A percentile compares a stretch with the other conserved stretches of the same genome.
Conservation (phyloP, 2,113 vertebrate genomes). For the Zeus faber region DNA sequence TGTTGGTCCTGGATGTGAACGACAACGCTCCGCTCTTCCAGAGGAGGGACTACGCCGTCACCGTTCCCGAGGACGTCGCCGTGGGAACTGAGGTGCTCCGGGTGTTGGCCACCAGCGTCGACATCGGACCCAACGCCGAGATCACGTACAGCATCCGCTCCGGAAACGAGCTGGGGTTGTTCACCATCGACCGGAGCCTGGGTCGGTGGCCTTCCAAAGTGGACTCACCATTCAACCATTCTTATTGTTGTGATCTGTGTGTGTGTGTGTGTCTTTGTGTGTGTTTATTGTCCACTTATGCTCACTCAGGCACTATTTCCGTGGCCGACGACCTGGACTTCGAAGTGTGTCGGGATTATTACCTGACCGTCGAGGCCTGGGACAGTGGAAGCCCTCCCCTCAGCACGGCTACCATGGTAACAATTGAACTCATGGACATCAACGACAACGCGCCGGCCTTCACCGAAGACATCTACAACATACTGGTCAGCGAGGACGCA, state of each 20-base stretch:
- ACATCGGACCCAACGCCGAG: constrained; percentile 91
- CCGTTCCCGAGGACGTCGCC: constrained; percentile 87
- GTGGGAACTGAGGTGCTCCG: constrained; percentile 84
- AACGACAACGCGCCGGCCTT: constrained; percentile 93
- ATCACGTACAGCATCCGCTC: constrained; percentile 87
- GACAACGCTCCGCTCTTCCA: constrained; percentile 96
- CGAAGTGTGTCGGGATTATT: constrained; percentile 90
- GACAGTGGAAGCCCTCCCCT: constrained; percentile 89
- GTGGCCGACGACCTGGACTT: constrained; percentile 89
- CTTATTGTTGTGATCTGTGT: background rate
- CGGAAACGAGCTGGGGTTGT: constrained; percentile 91
- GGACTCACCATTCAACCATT: no score
- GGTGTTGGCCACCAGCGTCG: constrained; percentile 90
- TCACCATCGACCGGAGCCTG: constrained; percentile 77
- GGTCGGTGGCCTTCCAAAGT: constrained; percentile 72
- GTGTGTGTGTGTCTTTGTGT: background rate
- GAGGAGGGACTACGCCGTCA: constrained; percentile 85
- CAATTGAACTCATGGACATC: constrained; percentile 89
- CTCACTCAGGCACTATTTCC: constrained; percentile 81
- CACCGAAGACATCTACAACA: constrained; percentile 86
- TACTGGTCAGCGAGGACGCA: constrained; percentile 89
- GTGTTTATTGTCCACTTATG: constrained; percentile 42
- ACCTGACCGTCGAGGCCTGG: constrained; percentile 90
- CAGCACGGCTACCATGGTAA: constrained; percentile 85
- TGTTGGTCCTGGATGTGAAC: constrained; percentile 93